Percentiles rank a stretch among this genome's conserved stretches.
phyloP scores from a whole-genome alignment of 2,113 vertebrate species.

The Willisornis vidua region DNA sequence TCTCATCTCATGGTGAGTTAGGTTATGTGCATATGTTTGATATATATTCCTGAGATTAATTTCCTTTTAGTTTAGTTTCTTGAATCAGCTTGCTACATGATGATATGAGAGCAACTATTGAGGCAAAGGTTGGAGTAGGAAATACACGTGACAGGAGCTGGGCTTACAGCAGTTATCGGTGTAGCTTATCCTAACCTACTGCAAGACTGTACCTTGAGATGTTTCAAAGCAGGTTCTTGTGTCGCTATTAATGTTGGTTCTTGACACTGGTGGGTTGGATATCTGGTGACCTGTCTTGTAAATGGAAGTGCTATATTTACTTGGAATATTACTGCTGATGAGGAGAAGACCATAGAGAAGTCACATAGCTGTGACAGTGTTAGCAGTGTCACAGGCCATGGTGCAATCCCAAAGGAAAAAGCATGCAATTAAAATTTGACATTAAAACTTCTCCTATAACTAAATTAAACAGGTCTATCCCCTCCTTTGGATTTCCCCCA shows the following conservation, averaged over 20 bases:
- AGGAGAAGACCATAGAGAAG: not conserved
- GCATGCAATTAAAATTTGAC: not conserved
- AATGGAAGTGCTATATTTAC: not conserved
- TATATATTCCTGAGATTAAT: not conserved
- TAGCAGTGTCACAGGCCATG: not conserved
- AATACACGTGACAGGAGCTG: rapidly evolving
- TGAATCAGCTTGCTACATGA: not conserved
- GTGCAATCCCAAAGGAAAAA: not conserved
- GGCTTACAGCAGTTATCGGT: not conserved
- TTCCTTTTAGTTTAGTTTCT: not conserved
- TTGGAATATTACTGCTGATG: not conserved
- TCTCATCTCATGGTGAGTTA: not conserved
- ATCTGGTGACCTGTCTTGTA: not conserved
- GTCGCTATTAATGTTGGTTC: not conserved
- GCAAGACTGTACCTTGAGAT: not conserved
- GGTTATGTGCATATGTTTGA: not conserved
- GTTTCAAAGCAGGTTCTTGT: not conserved
- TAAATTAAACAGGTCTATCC: not conserved
- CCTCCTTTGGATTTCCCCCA: not conserved
- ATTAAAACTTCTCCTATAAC: not conserved
- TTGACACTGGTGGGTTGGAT: not conserved
- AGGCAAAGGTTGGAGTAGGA: not conserved
- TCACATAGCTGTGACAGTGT: not conserved
- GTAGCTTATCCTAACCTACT: not conserved
- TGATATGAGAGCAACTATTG: not conserved